Conservation (phyloP, 2,113 vertebrate genomes). For the Trematomus loennbergii region DNA sequence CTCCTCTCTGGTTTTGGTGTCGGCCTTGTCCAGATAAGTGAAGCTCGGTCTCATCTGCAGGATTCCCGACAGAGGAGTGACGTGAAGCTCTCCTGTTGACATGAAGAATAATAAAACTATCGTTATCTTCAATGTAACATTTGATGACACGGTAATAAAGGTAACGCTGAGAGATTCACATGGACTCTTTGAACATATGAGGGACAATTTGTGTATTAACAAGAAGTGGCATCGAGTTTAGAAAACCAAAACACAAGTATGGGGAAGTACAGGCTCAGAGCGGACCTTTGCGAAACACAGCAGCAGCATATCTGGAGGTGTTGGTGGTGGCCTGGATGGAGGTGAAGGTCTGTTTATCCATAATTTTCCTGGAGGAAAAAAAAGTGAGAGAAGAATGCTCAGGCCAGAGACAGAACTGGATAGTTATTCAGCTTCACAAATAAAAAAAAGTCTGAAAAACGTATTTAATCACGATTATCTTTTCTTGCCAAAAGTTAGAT, state of each 20-base stretch:
- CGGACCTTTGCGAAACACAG: constrained; percentile 94
- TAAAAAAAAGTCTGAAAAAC: neutral
- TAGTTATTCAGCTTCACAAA: neutral
- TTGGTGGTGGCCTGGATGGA: constrained; percentile 96
- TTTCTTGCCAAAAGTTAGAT: neutral
- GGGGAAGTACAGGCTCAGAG: neutral
- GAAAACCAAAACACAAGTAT: neutral
- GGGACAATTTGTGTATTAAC: constrained; percentile 32
- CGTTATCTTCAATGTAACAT: neutral
- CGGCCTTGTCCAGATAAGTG: constrained; percentile 96
- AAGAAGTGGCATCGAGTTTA: neutral
- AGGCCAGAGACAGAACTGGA: neutral
- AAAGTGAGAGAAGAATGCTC: neutral
- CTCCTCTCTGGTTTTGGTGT: constrained; percentile 94
- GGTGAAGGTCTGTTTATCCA: constrained; percentile 97
- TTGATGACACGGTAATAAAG: neutral
- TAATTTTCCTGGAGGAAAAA: constrained; percentile 89
- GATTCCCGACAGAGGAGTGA: constrained; percentile 96
- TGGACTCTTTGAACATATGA: constrained; percentile 14
- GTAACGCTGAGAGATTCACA: neutral
- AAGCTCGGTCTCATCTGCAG: constrained; percentile 97
- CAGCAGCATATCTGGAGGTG: constrained; percentile 94
- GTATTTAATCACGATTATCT: too few species aligned
- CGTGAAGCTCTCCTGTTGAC: constrained; percentile 92
- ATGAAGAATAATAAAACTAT: constrained; percentile 6